Evolutionary conservation across 1,140 invertebrate species (phyloP).

Genomic region (Nixonia krombeini): DNA sequence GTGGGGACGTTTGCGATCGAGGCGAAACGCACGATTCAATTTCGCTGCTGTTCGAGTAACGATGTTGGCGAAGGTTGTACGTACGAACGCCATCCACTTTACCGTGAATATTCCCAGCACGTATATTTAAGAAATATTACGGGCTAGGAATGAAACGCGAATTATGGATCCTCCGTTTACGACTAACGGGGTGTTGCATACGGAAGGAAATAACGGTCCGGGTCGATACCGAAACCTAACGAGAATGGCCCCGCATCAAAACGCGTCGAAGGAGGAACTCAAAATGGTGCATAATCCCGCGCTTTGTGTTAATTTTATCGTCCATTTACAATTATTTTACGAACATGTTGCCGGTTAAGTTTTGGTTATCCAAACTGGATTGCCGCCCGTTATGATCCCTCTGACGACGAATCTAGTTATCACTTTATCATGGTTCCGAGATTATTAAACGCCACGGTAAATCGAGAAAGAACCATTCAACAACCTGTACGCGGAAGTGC

Average conservation of each 20-base stretch:
- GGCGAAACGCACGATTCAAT: not conserved
- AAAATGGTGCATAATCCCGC: too few species aligned
- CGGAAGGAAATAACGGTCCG: slow-evolving; percentile 18
- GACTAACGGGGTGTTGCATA: slow-evolving; percentile 24
- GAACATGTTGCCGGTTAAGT: too few species aligned
- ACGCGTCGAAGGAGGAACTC: too few species aligned
- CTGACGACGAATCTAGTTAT: too few species aligned
- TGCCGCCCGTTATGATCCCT: too few species aligned
- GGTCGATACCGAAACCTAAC: not conserved
- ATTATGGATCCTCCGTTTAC: slow-evolving; percentile 25
- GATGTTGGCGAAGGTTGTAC: slow-evolving; percentile 18
- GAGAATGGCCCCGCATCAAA: too few species aligned
- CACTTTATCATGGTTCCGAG: not conserved
- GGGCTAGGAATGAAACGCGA: slow-evolving; percentile 28
- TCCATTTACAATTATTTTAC: not conserved
- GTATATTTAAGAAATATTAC: slow-evolving; percentile 35
- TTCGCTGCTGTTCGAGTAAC: too few species aligned
- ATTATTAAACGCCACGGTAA: not conserved
- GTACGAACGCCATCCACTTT: slow-evolving; percentile 18
- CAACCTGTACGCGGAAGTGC: too few species aligned
- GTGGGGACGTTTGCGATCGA: not conserved
- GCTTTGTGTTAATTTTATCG: not conserved
- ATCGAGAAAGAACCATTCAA: too few species aligned
- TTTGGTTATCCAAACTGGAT: too few species aligned
- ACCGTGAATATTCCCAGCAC: slow-evolving; percentile 28